Conservation (phyloP, 2,113 vertebrate species). For the Candoia aspera region DNA sequence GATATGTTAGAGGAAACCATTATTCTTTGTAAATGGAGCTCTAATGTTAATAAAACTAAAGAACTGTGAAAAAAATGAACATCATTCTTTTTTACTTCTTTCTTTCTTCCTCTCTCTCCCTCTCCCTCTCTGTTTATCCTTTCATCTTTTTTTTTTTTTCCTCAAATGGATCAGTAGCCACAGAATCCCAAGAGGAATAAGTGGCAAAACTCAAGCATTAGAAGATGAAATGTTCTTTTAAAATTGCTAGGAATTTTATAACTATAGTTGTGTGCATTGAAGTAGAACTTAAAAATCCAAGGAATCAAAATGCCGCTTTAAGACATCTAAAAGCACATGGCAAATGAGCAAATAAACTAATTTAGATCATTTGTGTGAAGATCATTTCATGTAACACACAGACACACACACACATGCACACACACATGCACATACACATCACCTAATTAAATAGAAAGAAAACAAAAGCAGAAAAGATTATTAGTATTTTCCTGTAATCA, state of each 20-base stretch:
- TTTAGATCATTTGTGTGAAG: not conserved
- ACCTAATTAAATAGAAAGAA: not conserved
- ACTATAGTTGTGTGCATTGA: not conserved
- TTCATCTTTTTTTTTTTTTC: not conserved
- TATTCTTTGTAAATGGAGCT: slow-evolving; percentile 3
- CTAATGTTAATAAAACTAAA: not conserved
- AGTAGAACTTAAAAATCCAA: not conserved
- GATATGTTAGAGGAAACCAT: not conserved
- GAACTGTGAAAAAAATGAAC: not conserved
- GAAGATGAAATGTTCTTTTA: not conserved
- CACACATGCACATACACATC: not conserved
- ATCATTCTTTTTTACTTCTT: not conserved
- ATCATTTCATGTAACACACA: not conserved
- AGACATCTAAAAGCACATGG: not conserved
- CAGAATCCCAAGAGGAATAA: not conserved
- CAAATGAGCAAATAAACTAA: not conserved
- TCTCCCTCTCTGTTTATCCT: not conserved
- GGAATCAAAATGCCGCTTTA: not conserved
- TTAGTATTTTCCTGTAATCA: not conserved
- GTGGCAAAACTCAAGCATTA: not conserved
- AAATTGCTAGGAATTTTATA: slow-evolving; percentile 1
- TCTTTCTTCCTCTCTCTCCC: not conserved
- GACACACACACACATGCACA: not conserved
- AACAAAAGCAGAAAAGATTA: not conserved
- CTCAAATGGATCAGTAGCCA: not conserved